Base-by-base conservation (phyloP, 2,797 vertebrate species). In the Gouania willdenowi region DNA sequence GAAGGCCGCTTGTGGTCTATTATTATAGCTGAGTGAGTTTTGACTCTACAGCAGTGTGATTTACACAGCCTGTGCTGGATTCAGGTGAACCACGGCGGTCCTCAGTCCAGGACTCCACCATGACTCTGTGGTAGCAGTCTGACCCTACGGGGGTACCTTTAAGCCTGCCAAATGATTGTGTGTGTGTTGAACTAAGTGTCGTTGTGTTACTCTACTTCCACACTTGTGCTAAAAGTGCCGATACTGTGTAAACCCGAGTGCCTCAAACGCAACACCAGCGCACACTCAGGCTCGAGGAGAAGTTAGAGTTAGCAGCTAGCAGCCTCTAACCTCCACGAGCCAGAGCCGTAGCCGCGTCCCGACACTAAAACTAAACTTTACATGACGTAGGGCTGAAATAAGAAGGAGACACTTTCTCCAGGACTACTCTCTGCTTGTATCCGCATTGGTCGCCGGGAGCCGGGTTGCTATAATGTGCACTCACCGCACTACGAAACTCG, bases 401-500 rank as follows among this genome's bases (percentile, higher is more conserved):
- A 52, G 65, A 54, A 50, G 25, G 20, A 16, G 13, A 35, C 43
- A 46, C 53, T 66, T 59, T 21, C 41, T 37, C 71, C 42, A 5
- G 54, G 45, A 51, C 20, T 47, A 18, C 35, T 8, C 26, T 25
- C 50, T 56, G 59, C 26, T 8, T 69, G 76, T 47, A 77, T 82
- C 66, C 48, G 71, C 60, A 61, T 51, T 8, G 20, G 43, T 53
- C 42, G 36, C 5, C 35, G 33, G 66, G 57, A 51, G 17, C 37
- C 54, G 46, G 65, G 45, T 70, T 62, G 82, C 74, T 73, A 75
- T 74, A 66, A 88, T 89, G 88, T 54, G 75, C 65, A 74, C 44
- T 74, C 65, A 67, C 79, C 81, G 84, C 77, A 82, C 66, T 64
- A 61, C 65, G 68, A 79, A 86, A 81, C 84, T 83, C 75, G 69